Evolutionary conservation across 2,113 vertebrate genomes (phyloP).

Genomic region (Caranx melampygus): DNA sequence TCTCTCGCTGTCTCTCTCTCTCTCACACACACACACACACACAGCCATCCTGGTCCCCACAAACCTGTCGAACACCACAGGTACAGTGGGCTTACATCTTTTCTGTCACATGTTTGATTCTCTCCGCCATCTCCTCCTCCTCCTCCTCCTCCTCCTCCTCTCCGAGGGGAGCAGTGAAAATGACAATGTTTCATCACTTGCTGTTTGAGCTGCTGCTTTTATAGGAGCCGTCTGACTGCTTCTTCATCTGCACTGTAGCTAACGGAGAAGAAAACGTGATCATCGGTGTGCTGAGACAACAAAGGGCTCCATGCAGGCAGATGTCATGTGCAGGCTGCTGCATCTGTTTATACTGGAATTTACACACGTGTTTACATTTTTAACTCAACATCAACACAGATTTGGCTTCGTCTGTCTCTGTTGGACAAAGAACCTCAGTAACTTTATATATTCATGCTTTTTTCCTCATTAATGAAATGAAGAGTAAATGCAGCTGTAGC

Average conservation of each 20-base stretch:
- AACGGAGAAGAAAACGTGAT: slow-evolving; percentile 36
- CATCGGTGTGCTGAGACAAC: slow-evolving; percentile 13
- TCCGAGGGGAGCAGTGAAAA: slow-evolving; percentile 56
- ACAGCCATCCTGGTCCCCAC: background rate
- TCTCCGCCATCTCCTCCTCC: slow-evolving; percentile 24
- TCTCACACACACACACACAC: background rate
- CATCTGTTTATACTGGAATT: slow-evolving; percentile 1
- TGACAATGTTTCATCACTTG: slow-evolving; percentile 71
- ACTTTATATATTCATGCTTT: background rate
- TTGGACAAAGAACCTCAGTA: background rate
- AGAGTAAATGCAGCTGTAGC: background rate
- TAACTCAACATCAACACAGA: background rate
- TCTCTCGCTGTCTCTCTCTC: background rate
- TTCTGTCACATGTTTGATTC: slow-evolving; percentile 58
- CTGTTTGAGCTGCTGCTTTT: slow-evolving; percentile 62
- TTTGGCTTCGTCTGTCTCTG: background rate
- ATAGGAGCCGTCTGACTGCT: slow-evolving; percentile 39
- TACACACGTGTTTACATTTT: background rate
- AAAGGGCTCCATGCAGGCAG: slow-evolving; percentile 12
- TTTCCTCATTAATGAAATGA: background rate
- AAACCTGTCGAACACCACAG: too few species aligned
- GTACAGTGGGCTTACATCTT: background rate
- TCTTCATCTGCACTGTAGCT: slow-evolving; percentile 36
- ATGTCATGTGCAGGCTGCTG: slow-evolving; percentile 28
- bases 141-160: slow-evolving; percentile 1